Percentiles rank a stretch among this genome's conserved stretches.
phyloP scores from a whole-genome alignment of 1,140 invertebrate species.

The Scaptodrosophila lebanonensis region DNA sequence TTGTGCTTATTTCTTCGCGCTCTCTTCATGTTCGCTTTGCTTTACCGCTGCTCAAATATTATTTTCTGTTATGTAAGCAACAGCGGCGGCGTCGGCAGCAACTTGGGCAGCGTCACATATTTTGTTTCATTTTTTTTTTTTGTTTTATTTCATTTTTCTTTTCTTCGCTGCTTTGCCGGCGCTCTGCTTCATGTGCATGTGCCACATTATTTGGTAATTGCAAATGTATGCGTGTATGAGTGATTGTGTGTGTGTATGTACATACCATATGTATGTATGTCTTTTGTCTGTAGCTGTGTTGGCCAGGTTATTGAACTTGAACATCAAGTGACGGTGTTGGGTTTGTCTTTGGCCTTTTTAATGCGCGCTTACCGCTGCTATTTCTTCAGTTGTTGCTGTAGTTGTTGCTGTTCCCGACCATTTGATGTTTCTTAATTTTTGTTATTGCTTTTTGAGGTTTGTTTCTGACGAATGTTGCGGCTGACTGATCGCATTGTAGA shows the following conservation, averaged over 20 bases:
- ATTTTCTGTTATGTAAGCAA: constrained; percentile 74
- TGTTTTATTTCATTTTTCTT: constrained; percentile 20
- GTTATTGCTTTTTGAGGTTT: constrained; percentile 26
- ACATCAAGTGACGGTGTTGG: constrained; percentile 67
- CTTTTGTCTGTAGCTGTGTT: constrained; percentile 54
- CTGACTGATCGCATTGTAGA: too few species aligned
- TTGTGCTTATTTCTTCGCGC: constrained; percentile 50
- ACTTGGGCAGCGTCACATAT: constrained; percentile 48
- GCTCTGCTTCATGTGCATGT: constrained; percentile 67
- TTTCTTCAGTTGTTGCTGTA: constrained; percentile 4
- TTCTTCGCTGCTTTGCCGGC: constrained; percentile 40
- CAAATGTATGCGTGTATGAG: constrained; percentile 28
- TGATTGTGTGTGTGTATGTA: constrained; percentile 8
- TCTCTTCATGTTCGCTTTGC: constrained; percentile 42
- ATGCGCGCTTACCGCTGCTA: constrained; percentile 5
- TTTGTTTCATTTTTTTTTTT: constrained; percentile 42
- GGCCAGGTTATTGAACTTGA: constrained; percentile 74
- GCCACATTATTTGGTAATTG: constrained; percentile 72
- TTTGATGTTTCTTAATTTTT: too few species aligned
- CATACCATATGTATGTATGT: constrained; percentile 18
- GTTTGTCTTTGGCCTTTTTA: constrained; percentile 36
- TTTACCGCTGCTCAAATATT: constrained; percentile 72
- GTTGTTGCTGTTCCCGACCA: too few species aligned
- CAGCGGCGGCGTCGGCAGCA: constrained; percentile 21
- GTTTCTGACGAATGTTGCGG: constrained; percentile 42